Base-by-base conservation (phyloP, 2,113 vertebrate genomes). In the Anoplopoma fimbria region DNA sequence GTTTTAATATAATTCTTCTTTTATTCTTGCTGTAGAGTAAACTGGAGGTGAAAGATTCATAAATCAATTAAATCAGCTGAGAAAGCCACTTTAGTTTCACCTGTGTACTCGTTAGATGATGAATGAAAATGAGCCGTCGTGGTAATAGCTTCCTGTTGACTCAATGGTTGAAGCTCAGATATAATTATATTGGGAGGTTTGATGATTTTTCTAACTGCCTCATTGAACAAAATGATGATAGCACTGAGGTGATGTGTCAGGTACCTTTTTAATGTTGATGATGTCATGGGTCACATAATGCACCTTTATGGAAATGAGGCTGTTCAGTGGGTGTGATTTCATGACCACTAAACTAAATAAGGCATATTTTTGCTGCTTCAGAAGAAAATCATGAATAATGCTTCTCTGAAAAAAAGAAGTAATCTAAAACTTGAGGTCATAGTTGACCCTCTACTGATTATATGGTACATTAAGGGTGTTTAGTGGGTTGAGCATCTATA, bases 161-260 rank as follows among this genome's bases (percentile, higher is more conserved):
- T 55, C 57, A 69, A 53, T 29, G 34, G 51, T 25, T 62, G 31
- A 75, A 40, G 27, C 21, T 34, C 36, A 49, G 1, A 14, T 47
- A 33, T 78, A 45, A 84, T 74, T 61, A 62, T 27, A 63, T 4
- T 17, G 53, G 53, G 75, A 61, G 75, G 69, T 57, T 45, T 36
- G 4, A 49, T 47, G 31, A 29, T 63, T 63, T 53, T 10, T 31
- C 36, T 55, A n/a, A 14, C 60, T 31, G 31, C 38, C 34, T n/a
- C 29, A 34, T 33, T 34, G 45, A 72, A 60, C 36, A 45, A 60
- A 31, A n/a, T 33, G 10, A 33, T 31, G 15, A 12, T 31, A 31
- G 36, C 2, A 4, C 2, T 21, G 25, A 72, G 25, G 10, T 4
- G 40, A 51, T 9, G 61, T 38, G 29, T 74, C 7, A 12, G 14